Conservation (phyloP, 2,888 invertebrate species). For the Drosophila phalerata region DNA sequence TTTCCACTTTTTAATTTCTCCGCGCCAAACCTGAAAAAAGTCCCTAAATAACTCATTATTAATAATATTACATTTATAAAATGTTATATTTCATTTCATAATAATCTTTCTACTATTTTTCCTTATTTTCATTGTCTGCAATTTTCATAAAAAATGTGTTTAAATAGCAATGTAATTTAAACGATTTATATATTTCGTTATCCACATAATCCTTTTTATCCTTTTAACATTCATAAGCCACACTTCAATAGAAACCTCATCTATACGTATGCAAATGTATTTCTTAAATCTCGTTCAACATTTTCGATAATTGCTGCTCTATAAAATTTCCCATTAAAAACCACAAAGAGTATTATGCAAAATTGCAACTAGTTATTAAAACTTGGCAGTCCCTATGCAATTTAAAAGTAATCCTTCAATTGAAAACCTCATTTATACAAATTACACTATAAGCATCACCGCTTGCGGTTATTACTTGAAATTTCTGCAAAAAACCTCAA, state of each 20-base stretch:
- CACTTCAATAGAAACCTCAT: too few species aligned
- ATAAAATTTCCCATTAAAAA: neutral
- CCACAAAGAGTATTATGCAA: neutral
- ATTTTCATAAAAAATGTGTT: too few species aligned
- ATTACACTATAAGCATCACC: neutral
- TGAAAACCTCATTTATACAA: neutral
- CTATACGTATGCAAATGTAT: too few species aligned
- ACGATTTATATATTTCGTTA: neutral
- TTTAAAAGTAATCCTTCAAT: neutral
- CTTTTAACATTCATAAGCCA: too few species aligned
- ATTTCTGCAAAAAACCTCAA: neutral
- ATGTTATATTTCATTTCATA: too few species aligned
- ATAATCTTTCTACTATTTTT: too few species aligned
- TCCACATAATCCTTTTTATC: neutral
- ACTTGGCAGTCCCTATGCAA: neutral
- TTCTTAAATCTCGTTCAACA: neutral
- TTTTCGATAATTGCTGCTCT: neutral
- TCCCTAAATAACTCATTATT: too few species aligned
- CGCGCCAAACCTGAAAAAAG: neutral
- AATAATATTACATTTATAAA: too few species aligned
- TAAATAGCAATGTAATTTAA: neutral
- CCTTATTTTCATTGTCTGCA: neutral
- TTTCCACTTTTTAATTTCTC: slow-evolving; percentile 10
- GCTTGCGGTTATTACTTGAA: neutral
- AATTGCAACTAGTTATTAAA: neutral